Percentiles rank a stretch among this genome's conserved stretches.
Evolutionary conservation across 2,888 invertebrate species (phyloP).

Genomic region (Troides helena): DNA sequence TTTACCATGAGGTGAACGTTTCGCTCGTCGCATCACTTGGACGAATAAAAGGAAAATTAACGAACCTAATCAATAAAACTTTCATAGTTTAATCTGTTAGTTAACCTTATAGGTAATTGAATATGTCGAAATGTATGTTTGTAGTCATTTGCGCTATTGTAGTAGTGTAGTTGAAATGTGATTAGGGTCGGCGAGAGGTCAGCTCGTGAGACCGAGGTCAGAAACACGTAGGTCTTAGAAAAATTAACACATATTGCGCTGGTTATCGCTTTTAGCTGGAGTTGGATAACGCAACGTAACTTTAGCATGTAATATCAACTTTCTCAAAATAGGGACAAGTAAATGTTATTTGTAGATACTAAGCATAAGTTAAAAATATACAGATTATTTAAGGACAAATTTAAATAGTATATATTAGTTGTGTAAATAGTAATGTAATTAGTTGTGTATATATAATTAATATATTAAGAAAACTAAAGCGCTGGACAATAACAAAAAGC

Average conservation of each 20-base stretch:
- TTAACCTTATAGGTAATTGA: neutral
- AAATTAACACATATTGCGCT: constrained; percentile 24
- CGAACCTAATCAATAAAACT: too few relatives aligned
- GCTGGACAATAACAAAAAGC: too few relatives aligned
- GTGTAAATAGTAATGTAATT: too few relatives aligned
- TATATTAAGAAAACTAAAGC: too few relatives aligned
- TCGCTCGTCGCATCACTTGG: too few relatives aligned
- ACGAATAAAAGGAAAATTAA: too few relatives aligned
- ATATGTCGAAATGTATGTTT: neutral
- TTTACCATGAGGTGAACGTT: too few relatives aligned
- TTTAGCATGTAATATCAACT: neutral
- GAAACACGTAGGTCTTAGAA: constrained; percentile 8
- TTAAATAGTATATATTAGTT: too few relatives aligned
- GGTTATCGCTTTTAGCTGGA: constrained; percentile 11
- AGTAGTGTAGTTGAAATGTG: constrained; percentile 8
- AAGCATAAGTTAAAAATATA: too few relatives aligned
- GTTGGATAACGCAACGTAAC: constrained; percentile 5
- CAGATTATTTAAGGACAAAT: too few relatives aligned
- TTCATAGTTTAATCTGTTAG: neutral
- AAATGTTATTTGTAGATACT: neutral
- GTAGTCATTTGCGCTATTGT: neutral
- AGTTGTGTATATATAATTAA: too few relatives aligned
- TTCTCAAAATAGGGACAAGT: neutral
- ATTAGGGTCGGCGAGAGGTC: neutral
- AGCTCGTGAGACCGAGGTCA: constrained; percentile 9